A percentile compares a stretch with the other conserved stretches of the same genome.
Conservation (phyloP, 2,888 invertebrate genomes). For the Aspidapion aeneum region DNA sequence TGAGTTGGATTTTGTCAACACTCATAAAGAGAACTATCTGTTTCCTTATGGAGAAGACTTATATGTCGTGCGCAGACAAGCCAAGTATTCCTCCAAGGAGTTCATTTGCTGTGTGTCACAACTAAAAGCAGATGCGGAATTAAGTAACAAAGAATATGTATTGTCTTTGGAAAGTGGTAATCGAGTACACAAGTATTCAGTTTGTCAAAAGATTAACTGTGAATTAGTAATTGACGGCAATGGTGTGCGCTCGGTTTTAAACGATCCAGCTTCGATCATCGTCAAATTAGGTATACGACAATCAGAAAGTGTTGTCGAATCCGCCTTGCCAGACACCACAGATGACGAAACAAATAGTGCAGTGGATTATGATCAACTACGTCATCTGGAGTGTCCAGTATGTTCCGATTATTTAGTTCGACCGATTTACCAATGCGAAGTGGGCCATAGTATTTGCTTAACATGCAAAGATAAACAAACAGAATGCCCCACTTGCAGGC, state of each 20-base stretch:
- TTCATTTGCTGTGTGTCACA: conserved; percentile 35
- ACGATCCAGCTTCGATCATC: conserved; percentile 31
- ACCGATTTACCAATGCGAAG: conserved; percentile 41
- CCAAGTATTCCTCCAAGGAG: conserved; percentile 27
- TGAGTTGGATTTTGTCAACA: conserved; percentile 39
- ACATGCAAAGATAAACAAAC: conserved; percentile 31
- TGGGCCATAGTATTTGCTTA: conserved; percentile 39
- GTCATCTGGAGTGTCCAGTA: conserved; percentile 40
- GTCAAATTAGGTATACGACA: conserved; percentile 27
- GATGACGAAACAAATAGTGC: background rate
- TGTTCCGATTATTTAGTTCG: conserved; percentile 42
- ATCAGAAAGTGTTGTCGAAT: conserved; percentile 4
- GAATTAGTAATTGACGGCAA: conserved; percentile 27
- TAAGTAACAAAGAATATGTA: conserved; percentile 22
- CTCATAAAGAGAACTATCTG: conserved; percentile 37
- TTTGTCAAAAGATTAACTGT: conserved; percentile 21
- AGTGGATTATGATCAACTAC: conserved; percentile 10
- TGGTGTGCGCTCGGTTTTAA: conserved; percentile 21
- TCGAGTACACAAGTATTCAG: conserved; percentile 14
- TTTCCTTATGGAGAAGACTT: conserved; percentile 33
- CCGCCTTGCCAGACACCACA: background rate
- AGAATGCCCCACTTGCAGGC: conserved; percentile 39
- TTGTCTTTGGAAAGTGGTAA: conserved; percentile 26
- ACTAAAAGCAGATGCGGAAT: conserved; percentile 24
- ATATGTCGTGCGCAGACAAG: conserved; percentile 35